Conservation (phyloP, 2,888 invertebrate species). For the Therioaphis trifolii region DNA sequence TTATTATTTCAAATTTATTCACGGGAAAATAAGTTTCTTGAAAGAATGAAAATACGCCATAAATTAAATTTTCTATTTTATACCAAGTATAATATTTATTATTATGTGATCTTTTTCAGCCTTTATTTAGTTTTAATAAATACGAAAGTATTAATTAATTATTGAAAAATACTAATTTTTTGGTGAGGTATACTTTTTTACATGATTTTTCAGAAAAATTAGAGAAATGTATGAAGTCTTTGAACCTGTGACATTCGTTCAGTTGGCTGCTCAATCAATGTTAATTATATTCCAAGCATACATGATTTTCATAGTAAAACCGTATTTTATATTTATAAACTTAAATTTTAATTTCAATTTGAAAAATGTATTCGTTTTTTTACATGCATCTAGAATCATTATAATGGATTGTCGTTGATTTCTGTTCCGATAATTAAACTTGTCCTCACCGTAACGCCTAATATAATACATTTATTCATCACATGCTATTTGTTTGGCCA, state of each 20-base stretch:
- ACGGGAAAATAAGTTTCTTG: no score
- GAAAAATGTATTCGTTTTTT: not conserved
- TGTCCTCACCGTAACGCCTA: not conserved
- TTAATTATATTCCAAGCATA: not conserved
- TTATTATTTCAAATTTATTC: no score
- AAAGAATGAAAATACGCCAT: no score
- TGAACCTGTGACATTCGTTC: not conserved
- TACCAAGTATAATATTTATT: no score
- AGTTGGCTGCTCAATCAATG: not conserved
- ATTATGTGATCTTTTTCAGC: no score
- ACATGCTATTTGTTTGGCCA: not conserved
- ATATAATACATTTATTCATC: slow-evolving; percentile 3
- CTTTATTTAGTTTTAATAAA: no score
- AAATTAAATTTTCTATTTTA: no score
- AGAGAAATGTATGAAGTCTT: not conserved
- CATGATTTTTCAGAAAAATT: not conserved
- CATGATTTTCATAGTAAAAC: slow-evolving; percentile 5
- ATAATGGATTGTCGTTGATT: not conserved
- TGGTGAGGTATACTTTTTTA: no score
- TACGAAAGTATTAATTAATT: no score
- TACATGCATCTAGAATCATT: not conserved
- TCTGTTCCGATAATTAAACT: not conserved
- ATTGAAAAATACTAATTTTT: no score
- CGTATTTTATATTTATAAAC: not conserved
- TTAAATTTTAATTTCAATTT: not conserved